Evolutionary conservation across 2,888 invertebrate genomes (phyloP).

Genomic region (Phyto melanocephala): DNA sequence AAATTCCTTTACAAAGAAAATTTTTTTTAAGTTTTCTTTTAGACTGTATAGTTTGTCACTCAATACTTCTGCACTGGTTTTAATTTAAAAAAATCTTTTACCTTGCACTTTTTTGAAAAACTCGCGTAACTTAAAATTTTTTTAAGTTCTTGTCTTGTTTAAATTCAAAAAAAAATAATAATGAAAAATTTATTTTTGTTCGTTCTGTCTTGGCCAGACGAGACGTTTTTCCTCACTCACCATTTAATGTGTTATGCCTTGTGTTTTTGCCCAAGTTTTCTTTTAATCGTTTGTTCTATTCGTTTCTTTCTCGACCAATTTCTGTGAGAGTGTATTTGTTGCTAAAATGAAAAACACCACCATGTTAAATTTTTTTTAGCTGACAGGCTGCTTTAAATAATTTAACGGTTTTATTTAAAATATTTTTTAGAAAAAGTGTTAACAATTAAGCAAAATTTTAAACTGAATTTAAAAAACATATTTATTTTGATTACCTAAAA

Average conservation of each 20-base stretch:
- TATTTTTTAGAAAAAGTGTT: background rate
- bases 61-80: too few species aligned
- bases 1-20: constrained; percentile 4
- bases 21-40: constrained; percentile 3
- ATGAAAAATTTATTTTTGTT: constrained; percentile 35
- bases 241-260: constrained; percentile 62
- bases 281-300: constrained; percentile 40
- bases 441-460: background rate
- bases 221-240: constrained; percentile 65
- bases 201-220: constrained; percentile 54
- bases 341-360: constrained; percentile 43
- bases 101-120: background rate
- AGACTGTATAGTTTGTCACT: too few species aligned
- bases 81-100: too few species aligned
- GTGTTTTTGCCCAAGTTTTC: constrained; percentile 58
- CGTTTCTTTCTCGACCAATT: constrained; percentile 30
- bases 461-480: background rate
- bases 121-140: constrained; percentile 11
- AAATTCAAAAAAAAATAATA: background rate
- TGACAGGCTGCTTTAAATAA: background rate
- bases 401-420: background rate
- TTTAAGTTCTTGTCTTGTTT: background rate
- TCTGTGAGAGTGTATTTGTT: constrained; percentile 6
- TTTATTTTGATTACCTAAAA: background rate
- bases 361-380: constrained; percentile 14